Evolutionary conservation across 2,113 vertebrate genomes (phyloP).

Genomic region (Tyrannus savana): DNA sequence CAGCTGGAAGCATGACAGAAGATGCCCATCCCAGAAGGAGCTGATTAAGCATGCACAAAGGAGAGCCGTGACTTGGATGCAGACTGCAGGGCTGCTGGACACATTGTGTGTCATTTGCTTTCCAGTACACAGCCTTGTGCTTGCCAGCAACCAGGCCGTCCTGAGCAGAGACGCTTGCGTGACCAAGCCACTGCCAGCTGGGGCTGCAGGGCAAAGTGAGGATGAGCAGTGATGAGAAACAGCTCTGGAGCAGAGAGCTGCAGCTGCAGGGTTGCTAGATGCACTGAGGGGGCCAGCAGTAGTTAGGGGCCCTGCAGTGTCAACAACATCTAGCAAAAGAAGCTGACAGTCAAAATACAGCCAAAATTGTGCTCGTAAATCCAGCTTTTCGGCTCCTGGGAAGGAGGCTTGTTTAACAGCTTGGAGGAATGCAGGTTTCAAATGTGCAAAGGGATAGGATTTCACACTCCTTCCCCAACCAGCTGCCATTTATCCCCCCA

Average conservation of each 20-base stretch:
- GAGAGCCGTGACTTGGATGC: constrained; percentile 40
- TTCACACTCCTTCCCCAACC: background rate
- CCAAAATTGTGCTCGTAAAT: background rate
- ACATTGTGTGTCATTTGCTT: background rate
- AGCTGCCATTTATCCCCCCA: background rate
- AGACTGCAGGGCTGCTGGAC: background rate
- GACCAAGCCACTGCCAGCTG: accelerated
- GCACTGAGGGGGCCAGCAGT: background rate
- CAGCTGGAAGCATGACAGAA: background rate
- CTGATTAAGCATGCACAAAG: background rate
- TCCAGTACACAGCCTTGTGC: constrained; percentile 1
- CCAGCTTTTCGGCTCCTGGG: background rate
- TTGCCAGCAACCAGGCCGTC: background rate
- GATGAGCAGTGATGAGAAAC: constrained; percentile 8
- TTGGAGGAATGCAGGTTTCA: background rate
- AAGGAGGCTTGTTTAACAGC: background rate
- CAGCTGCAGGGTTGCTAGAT: background rate
- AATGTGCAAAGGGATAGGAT: background rate
- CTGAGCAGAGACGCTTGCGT: background rate
- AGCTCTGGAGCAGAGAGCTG: background rate
- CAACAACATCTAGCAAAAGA: background rate
- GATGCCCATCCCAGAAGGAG: background rate
- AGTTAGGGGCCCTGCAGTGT: background rate
- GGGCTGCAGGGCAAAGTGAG: background rate
- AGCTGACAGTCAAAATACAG: background rate